phyloP scores from a whole-genome alignment of 2,113 vertebrate genomes.

The Rhea pennata region DNA sequence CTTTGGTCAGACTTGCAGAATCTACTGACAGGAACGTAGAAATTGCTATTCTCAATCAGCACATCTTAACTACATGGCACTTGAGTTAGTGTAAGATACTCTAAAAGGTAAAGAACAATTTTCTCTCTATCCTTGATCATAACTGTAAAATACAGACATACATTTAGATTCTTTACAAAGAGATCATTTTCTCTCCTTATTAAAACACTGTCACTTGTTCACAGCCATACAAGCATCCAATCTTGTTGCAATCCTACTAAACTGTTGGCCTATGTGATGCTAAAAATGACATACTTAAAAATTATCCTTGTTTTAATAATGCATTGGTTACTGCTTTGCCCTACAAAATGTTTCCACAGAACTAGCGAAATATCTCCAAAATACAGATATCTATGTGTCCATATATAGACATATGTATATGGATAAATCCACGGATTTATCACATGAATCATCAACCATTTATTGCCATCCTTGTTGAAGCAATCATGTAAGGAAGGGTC shows the following conservation, averaged over 20 bases:
- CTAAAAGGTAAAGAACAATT: background rate
- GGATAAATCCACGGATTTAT: background rate
- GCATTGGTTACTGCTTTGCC: background rate
- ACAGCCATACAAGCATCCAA: background rate
- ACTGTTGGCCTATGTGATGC: background rate
- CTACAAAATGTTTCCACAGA: background rate
- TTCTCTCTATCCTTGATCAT: background rate
- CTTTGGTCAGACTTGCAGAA: background rate
- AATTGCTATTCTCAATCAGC: background rate
- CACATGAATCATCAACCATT: background rate
- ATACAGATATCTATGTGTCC: no score
- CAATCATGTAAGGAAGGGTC: background rate
- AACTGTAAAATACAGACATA: background rate
- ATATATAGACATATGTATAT: no score
- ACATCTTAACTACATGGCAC: background rate
- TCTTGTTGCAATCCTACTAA: background rate
- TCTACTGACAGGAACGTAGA: background rate
- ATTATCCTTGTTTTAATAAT: background rate
- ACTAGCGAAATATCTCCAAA: no score
- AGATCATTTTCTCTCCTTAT: background rate
- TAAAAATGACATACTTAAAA: background rate
- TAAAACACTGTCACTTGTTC: background rate
- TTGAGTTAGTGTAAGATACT: background rate
- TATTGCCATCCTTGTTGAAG: background rate
- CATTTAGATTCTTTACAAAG: background rate